phyloP scores from a whole-genome alignment of 2,888 invertebrate species.

The Ormyrus nitidulus region DNA sequence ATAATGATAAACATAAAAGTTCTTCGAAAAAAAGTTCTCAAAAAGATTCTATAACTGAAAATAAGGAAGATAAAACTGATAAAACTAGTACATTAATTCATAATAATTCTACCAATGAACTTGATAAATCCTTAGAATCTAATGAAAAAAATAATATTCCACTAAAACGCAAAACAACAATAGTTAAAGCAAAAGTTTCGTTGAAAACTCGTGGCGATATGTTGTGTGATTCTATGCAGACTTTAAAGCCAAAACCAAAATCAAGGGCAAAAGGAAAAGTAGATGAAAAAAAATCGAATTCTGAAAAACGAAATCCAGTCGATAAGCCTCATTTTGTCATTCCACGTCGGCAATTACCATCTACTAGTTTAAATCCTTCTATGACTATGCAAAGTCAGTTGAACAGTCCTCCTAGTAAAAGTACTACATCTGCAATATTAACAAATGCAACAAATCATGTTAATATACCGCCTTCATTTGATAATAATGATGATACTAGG shows the following conservation, averaged over 20 bases:
- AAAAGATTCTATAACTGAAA: slow-evolving; percentile 14
- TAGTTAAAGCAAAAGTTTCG: slow-evolving; percentile 76
- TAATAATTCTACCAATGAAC: neutral
- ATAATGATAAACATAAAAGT: slow-evolving; percentile 15
- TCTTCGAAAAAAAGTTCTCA: neutral
- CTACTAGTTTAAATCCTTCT: neutral
- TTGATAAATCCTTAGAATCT: slow-evolving; percentile 62
- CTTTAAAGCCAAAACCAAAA: slow-evolving; percentile 74
- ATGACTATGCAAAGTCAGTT: neutral
- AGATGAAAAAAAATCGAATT: neutral
- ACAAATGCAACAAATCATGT: slow-evolving; percentile 23
- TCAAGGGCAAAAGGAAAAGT: no score
- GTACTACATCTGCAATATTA: slow-evolving; percentile 3
- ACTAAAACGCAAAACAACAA: slow-evolving; percentile 58
- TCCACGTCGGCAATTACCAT: slow-evolving; percentile 47
- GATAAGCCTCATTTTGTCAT: slow-evolving; percentile 28
- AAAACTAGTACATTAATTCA: neutral
- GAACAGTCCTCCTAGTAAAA: neutral
- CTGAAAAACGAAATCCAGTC: slow-evolving; percentile 10
- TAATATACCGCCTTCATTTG: neutral
- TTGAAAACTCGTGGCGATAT: slow-evolving; percentile 78
- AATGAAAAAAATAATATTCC: slow-evolving; percentile 61
- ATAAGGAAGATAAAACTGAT: slow-evolving; percentile 1
- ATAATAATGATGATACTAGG: neutral
- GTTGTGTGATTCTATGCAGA: slow-evolving; percentile 74